These are phyloP conservation scores for Clinocottus analis DNA, from an alignment of 2,113 vertebrate genomes.

Conservation along the genomic window DNA sequence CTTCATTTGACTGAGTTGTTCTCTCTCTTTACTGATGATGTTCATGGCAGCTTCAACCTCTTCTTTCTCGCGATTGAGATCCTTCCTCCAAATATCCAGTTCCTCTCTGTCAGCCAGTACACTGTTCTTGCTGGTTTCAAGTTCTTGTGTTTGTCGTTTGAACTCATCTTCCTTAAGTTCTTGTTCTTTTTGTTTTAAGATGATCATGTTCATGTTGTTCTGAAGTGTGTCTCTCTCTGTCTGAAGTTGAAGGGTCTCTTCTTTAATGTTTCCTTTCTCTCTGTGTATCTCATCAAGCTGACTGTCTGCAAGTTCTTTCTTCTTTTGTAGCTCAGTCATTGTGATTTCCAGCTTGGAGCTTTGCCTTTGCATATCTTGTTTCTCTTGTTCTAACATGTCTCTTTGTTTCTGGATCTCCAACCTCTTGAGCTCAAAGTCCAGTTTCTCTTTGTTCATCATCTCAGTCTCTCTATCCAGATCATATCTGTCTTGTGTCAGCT, in stretches of 20 bases:
- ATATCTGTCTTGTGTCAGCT: slow-evolving; percentile 1
- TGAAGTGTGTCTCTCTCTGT: neutral
- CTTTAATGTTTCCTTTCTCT: no score
- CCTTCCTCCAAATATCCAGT: neutral
- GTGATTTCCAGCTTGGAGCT: no score
- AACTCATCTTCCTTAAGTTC: slow-evolving; percentile 23
- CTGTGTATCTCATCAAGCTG: no score
- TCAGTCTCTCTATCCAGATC: neutral
- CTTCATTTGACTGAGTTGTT: slow-evolving; percentile 21
- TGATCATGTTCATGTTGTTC: neutral
- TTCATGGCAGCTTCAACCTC: neutral
- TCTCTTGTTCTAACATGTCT: neutral
- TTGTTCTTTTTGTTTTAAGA: slow-evolving; percentile 7
- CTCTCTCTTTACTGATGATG: slow-evolving; percentile 15
- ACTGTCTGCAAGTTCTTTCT: no score
- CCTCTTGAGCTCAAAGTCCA: slow-evolving; percentile 16
- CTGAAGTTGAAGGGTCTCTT: no score
- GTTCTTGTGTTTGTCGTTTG: slow-evolving; percentile 6
- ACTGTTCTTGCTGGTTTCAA: neutral
- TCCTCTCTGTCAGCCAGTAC: neutral
- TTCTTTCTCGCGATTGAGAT: neutral
- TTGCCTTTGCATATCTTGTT: neutral
- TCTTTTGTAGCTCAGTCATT: no score
- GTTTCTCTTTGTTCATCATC: neutral
- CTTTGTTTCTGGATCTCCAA: slow-evolving; percentile 16